These are phyloP conservation scores for Bursaphelenchus mucronatus DNA, from an alignment of 1,140 invertebrate species.

Conservation along the genomic window DNA sequence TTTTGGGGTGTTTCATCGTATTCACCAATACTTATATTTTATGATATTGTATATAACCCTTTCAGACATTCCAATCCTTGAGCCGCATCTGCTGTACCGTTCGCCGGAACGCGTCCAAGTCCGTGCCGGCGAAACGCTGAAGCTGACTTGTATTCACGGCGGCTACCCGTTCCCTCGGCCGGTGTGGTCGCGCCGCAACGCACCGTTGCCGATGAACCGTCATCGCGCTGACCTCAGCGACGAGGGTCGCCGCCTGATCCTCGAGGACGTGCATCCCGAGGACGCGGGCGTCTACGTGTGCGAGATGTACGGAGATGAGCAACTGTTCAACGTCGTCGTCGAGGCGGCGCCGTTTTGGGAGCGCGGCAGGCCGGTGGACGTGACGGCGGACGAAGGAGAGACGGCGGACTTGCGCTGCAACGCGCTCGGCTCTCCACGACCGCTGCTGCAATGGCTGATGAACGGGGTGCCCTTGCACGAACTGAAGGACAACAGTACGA, in stretches of 20 bases:
- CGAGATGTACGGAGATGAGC: slow-evolving; percentile 23
- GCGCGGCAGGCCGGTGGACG: slow-evolving; percentile 76
- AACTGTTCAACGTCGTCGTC: slow-evolving; percentile 41
- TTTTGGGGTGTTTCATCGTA: no score
- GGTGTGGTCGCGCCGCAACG: slow-evolving; percentile 44
- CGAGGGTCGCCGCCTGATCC: slow-evolving; percentile 41
- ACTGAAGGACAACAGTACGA: slow-evolving; percentile 71
- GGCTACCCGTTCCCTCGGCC: slow-evolving; percentile 39
- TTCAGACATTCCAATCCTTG: slow-evolving; percentile 26
- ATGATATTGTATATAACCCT: not conserved
- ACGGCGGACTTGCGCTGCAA: slow-evolving; percentile 78
- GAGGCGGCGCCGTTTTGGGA: slow-evolving; percentile 80
- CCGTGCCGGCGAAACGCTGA: slow-evolving; percentile 40
- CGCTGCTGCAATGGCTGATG: slow-evolving; percentile 89
- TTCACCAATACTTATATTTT: no score
- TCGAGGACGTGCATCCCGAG: slow-evolving; percentile 47
- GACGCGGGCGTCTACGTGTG: slow-evolving; percentile 48
- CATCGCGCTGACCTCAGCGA: slow-evolving; percentile 31
- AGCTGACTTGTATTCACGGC: slow-evolving; percentile 53
- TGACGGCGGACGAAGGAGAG: slow-evolving; percentile 84
- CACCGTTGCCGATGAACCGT: slow-evolving; percentile 36
- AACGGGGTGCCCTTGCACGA: slow-evolving; percentile 72
- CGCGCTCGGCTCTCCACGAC: slow-evolving; percentile 79
- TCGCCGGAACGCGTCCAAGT: slow-evolving; percentile 32
- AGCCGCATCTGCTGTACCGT: slow-evolving; percentile 26